Evolutionary conservation across 2,113 vertebrate genomes (phyloP).

Genomic region (Rhinolophus sinicus): DNA sequence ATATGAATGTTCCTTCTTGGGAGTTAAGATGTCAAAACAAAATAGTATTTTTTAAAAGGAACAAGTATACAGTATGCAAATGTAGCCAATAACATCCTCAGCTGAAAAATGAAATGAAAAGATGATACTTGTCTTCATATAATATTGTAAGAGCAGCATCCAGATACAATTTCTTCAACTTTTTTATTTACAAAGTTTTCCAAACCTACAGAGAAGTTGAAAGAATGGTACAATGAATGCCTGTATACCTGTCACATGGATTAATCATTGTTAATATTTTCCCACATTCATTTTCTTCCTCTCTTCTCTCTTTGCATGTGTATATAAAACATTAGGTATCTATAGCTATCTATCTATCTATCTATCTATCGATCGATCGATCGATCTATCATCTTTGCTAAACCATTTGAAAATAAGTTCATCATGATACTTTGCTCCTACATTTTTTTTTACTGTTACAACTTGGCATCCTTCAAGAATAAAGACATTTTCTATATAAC

Average conservation of each 20-base stretch:
- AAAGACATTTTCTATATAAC: slow-evolving; percentile 4
- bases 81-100: neutral
- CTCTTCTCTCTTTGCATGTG: neutral
- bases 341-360: neutral
- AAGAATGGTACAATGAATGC: neutral
- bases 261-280: neutral
- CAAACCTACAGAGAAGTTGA: neutral
- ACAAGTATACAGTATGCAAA: neutral
- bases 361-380: neutral
- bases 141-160: slow-evolving; percentile 6
- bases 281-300: neutral
- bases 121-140: neutral
- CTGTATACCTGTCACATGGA: neutral
- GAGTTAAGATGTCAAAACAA: neutral
- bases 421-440: neutral
- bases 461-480: neutral
- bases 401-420: slow-evolving; percentile 34
- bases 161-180: neutral
- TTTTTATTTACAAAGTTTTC: neutral
- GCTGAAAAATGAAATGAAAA: slow-evolving; percentile 11
- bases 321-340: neutral
- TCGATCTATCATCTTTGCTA: neutral
- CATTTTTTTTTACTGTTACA: slow-evolving; percentile 20
- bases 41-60: neutral
- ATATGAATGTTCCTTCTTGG: neutral